phyloP scores from a whole-genome alignment of 2,113 vertebrate species.

The Phrynosoma platyrhinos region DNA sequence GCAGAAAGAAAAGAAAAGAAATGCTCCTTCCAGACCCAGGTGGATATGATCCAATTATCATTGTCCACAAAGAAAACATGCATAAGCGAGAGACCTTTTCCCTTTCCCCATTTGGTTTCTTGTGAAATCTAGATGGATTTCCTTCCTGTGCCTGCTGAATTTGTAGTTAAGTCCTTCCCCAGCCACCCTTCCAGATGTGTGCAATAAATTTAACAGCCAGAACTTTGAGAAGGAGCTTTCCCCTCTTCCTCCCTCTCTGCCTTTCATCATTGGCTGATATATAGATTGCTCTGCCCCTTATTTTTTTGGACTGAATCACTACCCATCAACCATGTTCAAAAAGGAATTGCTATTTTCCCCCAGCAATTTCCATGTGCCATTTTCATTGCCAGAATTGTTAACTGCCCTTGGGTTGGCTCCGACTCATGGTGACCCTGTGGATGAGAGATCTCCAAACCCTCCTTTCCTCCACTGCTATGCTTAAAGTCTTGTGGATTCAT shows the following conservation, averaged over 20 bases:
- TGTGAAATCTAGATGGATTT: neutral
- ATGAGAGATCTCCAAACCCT: too few species aligned
- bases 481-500: too few species aligned
- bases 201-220: conserved; percentile 5
- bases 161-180: neutral
- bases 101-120: neutral
- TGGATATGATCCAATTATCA: neutral
- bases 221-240: neutral
- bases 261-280: neutral
- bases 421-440: too few species aligned
- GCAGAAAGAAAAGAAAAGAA: too few species aligned
- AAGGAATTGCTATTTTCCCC: neutral
- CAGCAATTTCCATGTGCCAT: neutral
- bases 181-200: neutral
- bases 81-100: too few species aligned
- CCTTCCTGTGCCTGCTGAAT: neutral
- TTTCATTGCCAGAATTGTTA: neutral
- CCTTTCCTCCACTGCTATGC: too few species aligned
- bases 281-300: too few species aligned
- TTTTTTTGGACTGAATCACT: neutral
- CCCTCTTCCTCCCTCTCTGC: too few species aligned
- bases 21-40: neutral
- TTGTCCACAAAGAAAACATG: neutral
- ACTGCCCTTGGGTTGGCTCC: too few species aligned
- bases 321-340: neutral